Base-by-base conservation (phyloP, 2,797 vertebrate genomes). In the Coreius guichenoti region DNA sequence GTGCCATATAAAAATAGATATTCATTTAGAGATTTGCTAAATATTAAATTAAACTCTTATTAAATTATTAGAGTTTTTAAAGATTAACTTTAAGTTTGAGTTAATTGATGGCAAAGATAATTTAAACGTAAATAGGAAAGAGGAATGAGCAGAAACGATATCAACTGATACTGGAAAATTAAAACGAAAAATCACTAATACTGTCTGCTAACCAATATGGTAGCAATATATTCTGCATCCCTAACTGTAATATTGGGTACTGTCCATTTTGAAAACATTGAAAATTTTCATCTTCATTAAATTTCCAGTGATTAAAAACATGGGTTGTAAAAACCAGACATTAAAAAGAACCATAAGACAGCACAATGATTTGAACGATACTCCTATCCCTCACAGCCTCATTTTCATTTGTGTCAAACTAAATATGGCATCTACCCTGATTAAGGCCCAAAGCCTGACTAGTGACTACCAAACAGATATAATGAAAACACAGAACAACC, bases 401-500 rank as follows among this genome's bases (percentile, higher is more conserved):
- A 29, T 65, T 79, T 75, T 54, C 11, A 54, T 36, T 54, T 8
- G n/a, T 65, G 58, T 47, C 77, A 45, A 67, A 49, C 58, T 49
- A 45, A 80, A 49, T 31, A 26, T 61, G 23, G 8, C 4, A 13
- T 61, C 33, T 77, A 43, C 14, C 36, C n/a, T 43, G 14, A 77
- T 8, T 77, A 26, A 61, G 16, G 16, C 21, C 58, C 26, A 79
- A 63, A 23, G 58, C 39, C 58, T 65, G 39, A 14, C 58, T 58
- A 78, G 6, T 31, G 17, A 80, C 26, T 47, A 65, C 58, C 56
- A 78, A 78, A 78, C 36, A 63, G 58, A 6, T 31, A 29, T 39
- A 61, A 17, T 49, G 67, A 56, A 58, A 80, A 67, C 73, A 81
- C 45, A 65, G 86, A 75, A 51, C 36, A 81, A 69, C 45, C 76